These are phyloP conservation scores for Palythoa grandis DNA, from an alignment of 92 coral and sea anemone genomes.

Conservation along the genomic window DNA sequence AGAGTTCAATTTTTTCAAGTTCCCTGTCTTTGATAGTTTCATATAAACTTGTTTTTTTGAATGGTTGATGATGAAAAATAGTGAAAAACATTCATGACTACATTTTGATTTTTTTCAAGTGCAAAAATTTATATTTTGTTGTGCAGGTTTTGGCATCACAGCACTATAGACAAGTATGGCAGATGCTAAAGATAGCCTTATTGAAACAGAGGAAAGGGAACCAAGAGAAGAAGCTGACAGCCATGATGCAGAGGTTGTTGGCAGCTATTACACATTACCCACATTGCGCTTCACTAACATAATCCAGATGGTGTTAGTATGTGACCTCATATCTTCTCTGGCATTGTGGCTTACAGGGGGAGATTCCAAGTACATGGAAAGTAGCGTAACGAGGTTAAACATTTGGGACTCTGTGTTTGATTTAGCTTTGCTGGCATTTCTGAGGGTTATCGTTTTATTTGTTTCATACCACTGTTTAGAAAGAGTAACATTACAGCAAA, in stretches of 20 bases:
- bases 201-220: slow-evolving; percentile 31
- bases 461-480: slow-evolving; percentile 70
- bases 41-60: no score
- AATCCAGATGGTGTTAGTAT: slow-evolving; percentile 61
- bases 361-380: slow-evolving; percentile 68
- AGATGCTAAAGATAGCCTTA: neutral
- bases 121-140: neutral
- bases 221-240: slow-evolving; percentile 28
- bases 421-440: slow-evolving; percentile 73
- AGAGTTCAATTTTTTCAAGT: no score
- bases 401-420: slow-evolving; percentile 85
- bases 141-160: neutral
- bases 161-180: slow-evolving; percentile 32
- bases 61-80: no score
- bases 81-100: no score
- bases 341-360: slow-evolving; percentile 93
- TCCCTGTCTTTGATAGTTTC: no score
- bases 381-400: slow-evolving; percentile 69
- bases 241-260: neutral
- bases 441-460: slow-evolving; percentile 69
- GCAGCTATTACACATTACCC: slow-evolving; percentile 71
- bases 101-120: neutral
- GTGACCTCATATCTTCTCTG: slow-evolving; percentile 71
- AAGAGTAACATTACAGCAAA: slow-evolving; percentile 59
- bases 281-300: slow-evolving; percentile 67